Percentiles rank a stretch among this genome's conserved stretches.
Evolutionary conservation across 2,888 invertebrate genomes (phyloP).

Genomic region (Chymomyza fuscimana): DNA sequence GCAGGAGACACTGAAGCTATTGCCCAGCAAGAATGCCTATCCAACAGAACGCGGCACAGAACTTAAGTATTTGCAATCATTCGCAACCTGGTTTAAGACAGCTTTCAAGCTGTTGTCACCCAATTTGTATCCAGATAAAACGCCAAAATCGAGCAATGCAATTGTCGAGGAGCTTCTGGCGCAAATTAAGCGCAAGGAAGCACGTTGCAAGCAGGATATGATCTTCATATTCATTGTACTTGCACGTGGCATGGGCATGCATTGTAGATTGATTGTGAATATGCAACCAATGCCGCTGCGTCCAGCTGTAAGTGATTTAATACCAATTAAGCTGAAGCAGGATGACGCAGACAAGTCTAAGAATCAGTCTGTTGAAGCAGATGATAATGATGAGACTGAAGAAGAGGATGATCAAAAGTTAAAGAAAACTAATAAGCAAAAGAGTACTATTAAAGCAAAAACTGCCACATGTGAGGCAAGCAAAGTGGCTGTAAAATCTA

Average conservation of each 20-base stretch:
- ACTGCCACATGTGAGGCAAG: not conserved
- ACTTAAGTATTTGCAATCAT: conserved; percentile 87
- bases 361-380: conserved; percentile 9
- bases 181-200: conserved; percentile 83
- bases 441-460: conserved; percentile 12
- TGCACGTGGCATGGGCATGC: conserved; percentile 89
- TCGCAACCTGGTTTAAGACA: conserved; percentile 88
- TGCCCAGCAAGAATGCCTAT: conserved; percentile 87
- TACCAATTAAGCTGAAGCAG: conserved; percentile 81
- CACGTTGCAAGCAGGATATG: conserved; percentile 85
- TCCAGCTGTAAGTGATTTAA: conserved; percentile 84
- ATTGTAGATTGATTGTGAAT: conserved; percentile 89
- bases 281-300: conserved; percentile 88
- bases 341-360: conserved; percentile 41
- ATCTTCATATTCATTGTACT: conserved; percentile 88
- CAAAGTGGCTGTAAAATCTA: not conserved
- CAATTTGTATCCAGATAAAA: conserved; percentile 81
- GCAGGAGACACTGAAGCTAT: conserved; percentile 85
- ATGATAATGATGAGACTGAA: conserved; percentile 15
- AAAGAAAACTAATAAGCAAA: conserved; percentile 18
- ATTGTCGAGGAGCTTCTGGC: conserved; percentile 79
- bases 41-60: conserved; percentile 88
- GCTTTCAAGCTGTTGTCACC: conserved; percentile 83
- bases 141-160: conserved; percentile 61
- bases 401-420: conserved; percentile 21